Conservation (phyloP, 2,888 invertebrate species). For the Cantharis rufa region DNA sequence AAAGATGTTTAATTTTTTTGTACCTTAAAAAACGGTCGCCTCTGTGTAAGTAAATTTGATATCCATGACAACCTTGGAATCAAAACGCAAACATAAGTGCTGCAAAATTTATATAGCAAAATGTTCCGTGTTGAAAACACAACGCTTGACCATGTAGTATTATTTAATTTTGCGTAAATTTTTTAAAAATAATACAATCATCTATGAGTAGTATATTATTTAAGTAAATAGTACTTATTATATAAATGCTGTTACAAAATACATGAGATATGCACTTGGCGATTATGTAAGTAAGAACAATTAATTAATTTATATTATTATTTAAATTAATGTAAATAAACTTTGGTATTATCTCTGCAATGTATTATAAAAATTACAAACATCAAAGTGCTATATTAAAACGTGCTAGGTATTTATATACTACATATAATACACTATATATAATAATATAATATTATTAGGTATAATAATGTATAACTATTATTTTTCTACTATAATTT, state of each 20-base stretch:
- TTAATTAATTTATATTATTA: background rate
- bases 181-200: background rate
- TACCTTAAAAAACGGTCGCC: conserved; percentile 11
- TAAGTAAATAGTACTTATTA: background rate
- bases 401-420: no score
- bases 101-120: background rate
- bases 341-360: background rate
- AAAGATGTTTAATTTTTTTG: background rate
- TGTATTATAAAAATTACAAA: background rate
- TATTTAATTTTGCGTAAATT: background rate
- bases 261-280: background rate
- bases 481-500: no score
- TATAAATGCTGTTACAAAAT: background rate
- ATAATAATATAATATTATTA: no score
- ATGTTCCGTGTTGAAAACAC: background rate
- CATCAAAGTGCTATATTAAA: background rate
- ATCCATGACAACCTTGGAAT: conserved; percentile 30
- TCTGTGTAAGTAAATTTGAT: conserved; percentile 9
- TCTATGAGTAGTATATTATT: background rate
- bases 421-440: no score
- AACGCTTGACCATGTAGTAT: background rate
- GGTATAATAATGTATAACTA: no score
- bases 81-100: conserved; percentile 24
- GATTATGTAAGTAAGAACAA: background rate
- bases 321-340: background rate